Conservation (phyloP, 2,113 vertebrate species). For the Syngnathus floridae region DNA sequence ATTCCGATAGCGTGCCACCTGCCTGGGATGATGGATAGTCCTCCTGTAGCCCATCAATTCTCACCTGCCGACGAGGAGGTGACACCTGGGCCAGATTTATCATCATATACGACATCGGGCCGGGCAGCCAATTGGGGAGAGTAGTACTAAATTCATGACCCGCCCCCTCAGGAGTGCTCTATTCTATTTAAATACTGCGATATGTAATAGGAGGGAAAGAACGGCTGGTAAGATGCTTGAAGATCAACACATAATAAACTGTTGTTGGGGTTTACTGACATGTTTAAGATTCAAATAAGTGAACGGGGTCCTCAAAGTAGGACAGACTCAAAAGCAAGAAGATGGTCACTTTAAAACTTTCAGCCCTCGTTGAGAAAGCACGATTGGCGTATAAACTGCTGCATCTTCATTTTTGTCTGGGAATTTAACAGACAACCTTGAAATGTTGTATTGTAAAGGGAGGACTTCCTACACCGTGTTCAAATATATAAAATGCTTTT, state of each 20-base stretch:
- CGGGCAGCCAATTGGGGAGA: constrained; percentile 55
- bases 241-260: constrained; percentile 6
- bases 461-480: background rate
- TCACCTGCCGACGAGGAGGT: constrained; percentile 80
- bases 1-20: constrained; percentile 95
- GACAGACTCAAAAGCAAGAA: background rate
- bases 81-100: constrained; percentile 95
- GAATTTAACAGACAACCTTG: no score
- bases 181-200: constrained; percentile 70
- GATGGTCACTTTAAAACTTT: background rate
- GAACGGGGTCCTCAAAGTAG: background rate
- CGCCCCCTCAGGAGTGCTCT: constrained; percentile 55
- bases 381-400: no score
- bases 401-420: no score
- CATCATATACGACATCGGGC: constrained; percentile 76
- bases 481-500: constrained; percentile 14
- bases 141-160: constrained; percentile 60
- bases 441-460: background rate
- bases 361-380: background rate
- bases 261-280: background rate
- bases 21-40: constrained; percentile 93
- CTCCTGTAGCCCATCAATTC: constrained; percentile 90
- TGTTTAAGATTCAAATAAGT: background rate
- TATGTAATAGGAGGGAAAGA: constrained; percentile 46
- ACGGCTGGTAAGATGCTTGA: constrained; percentile 28